These are phyloP conservation scores for Bathynomus jamesi DNA, from an alignment of 1,140 invertebrate species.

Conservation along the genomic window DNA sequence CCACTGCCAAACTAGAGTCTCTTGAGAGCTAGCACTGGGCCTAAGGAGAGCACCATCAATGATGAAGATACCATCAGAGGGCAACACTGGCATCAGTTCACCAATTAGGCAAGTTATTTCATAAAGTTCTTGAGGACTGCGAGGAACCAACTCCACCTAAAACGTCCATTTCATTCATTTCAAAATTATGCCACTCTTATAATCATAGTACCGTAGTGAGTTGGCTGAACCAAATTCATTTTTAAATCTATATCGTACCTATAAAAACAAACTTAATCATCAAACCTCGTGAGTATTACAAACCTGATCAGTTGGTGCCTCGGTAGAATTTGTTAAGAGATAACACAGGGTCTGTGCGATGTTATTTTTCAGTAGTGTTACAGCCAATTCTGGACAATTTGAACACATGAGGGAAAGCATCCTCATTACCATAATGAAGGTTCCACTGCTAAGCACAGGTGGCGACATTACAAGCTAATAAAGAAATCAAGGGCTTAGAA, in stretches of 20 bases:
- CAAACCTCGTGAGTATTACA: no score
- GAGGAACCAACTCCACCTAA: slow-evolving; percentile 72
- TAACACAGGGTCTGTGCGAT: slow-evolving; percentile 76
- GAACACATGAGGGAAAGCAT: slow-evolving; percentile 93
- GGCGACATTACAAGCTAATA: slow-evolving; percentile 79
- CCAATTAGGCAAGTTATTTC: slow-evolving; percentile 93
- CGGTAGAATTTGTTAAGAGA: slow-evolving; percentile 27
- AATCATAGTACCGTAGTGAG: no score
- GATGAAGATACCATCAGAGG: slow-evolving; percentile 85
- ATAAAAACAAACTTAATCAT: no score
- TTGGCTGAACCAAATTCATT: no score
- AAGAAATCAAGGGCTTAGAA: no score
- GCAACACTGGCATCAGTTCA: slow-evolving; percentile 88
- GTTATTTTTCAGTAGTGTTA: slow-evolving; percentile 82
- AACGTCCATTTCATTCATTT: slow-evolving; percentile 10
- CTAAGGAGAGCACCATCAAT: slow-evolving; percentile 47
- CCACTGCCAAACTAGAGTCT: slow-evolving; percentile 91
- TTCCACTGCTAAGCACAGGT: slow-evolving; percentile 81
- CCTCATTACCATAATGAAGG: slow-evolving; percentile 90
- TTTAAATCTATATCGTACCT: no score
- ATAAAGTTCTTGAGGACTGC: slow-evolving; percentile 89
- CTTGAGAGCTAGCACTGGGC: slow-evolving; percentile 39
- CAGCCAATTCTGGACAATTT: slow-evolving; percentile 84
- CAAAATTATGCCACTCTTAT: no score
- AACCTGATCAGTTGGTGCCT: slow-evolving; percentile 29